A percentile compares a stretch with the other conserved stretches of the same genome.
These are phyloP conservation scores for Brachypteracias leptosomus DNA, from an alignment of 2,113 vertebrate genomes.

Conservation along the genomic window DNA sequence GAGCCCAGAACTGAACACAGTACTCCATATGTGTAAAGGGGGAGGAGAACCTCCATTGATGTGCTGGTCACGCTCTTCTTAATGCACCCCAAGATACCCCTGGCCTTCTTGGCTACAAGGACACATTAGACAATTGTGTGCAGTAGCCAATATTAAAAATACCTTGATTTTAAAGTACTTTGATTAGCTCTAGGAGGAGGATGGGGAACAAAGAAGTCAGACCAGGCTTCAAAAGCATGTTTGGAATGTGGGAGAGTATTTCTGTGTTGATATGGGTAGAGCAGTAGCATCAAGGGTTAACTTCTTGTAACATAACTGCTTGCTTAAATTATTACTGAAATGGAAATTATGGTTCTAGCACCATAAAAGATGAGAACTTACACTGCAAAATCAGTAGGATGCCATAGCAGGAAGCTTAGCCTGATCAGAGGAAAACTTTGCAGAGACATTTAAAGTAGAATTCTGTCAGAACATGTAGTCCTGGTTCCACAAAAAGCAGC, in stretches of 20 bases:
- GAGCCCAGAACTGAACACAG: too few relatives aligned
- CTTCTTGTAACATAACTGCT: neutral
- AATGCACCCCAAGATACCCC: too few relatives aligned
- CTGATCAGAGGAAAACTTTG: neutral
- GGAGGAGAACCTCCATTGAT: too few relatives aligned
- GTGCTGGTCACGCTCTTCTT: too few relatives aligned
- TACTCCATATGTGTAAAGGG: too few relatives aligned
- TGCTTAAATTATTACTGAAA: neutral
- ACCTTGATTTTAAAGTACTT: too few relatives aligned
- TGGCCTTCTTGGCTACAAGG: too few relatives aligned
- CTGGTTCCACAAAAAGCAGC: neutral
- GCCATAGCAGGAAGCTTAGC: neutral
- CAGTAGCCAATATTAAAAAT: neutral
- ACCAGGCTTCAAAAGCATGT: neutral
- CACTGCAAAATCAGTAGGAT: neutral
- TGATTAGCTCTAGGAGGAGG: too few relatives aligned
- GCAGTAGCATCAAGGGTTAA: neutral
- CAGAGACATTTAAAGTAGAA: neutral
- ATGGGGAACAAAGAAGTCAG: too few relatives aligned
- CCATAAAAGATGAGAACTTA: neutral
- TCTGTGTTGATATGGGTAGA: neutral
- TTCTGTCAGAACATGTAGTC: neutral
- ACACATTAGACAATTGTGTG: neutral
- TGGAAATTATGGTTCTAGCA: neutral
- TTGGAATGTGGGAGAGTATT: neutral